Conservation (phyloP, 2,113 vertebrate genomes). For the Protomyctophum bolini region DNA sequence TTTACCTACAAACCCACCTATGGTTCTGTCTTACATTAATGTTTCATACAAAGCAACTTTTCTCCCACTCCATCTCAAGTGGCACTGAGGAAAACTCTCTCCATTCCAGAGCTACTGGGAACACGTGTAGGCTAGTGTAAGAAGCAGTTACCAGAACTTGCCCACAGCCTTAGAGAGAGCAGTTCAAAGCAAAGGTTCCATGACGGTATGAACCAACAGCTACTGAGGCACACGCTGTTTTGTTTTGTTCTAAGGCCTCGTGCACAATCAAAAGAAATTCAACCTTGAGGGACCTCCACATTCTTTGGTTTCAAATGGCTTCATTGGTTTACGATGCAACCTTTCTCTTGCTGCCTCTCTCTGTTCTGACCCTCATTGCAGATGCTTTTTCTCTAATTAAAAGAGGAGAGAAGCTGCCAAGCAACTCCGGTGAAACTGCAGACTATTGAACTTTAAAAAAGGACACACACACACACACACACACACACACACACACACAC, state of each 20-base stretch:
- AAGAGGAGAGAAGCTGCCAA: slow-evolving; percentile 65
- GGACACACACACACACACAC: neutral
- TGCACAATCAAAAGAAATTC: slow-evolving; percentile 22
- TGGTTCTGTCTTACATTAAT: slow-evolving; percentile 41
- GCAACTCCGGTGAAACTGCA: slow-evolving; percentile 57
- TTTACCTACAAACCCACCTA: slow-evolving; percentile 49
- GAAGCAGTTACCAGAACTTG: slow-evolving; percentile 16
- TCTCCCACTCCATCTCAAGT: slow-evolving; percentile 28
- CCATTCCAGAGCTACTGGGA: slow-evolving; percentile 23
- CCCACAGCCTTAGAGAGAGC: neutral
- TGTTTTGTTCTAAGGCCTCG: slow-evolving; percentile 10
- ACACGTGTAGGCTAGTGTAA: neutral
- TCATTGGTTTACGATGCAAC: slow-evolving; percentile 45
- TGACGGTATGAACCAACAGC: neutral
- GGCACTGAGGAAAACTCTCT: slow-evolving; percentile 21
- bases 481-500: neutral
- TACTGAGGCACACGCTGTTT: neutral
- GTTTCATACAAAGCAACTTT: slow-evolving; percentile 37
- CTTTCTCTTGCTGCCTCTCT: slow-evolving; percentile 25
- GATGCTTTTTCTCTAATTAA: slow-evolving; percentile 76
- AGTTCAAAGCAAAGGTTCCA: slow-evolving; percentile 8
- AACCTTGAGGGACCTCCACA: slow-evolving; percentile 26
- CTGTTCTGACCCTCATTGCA: slow-evolving; percentile 55
- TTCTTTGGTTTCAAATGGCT: slow-evolving; percentile 17
- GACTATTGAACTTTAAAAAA: slow-evolving; percentile 40